These are phyloP conservation scores for Gambelia wislizenii DNA, from an alignment of 2,797 vertebrate species.

Conservation along the genomic window DNA sequence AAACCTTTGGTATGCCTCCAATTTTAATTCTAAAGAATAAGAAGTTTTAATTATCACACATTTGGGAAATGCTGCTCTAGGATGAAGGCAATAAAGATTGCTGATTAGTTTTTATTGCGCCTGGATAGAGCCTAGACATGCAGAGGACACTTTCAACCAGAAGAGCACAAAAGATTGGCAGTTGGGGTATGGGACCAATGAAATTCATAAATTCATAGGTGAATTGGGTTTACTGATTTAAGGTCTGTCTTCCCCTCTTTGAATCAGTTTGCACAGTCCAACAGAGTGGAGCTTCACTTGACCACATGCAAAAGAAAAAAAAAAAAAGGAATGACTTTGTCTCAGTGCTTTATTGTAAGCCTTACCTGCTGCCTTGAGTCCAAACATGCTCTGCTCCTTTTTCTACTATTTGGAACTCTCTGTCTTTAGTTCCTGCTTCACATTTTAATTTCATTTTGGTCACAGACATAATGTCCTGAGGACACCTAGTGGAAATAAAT, in stretches of 20 bases:
- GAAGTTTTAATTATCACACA: neutral
- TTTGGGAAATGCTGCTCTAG: neutral
- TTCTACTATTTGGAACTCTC: neutral
- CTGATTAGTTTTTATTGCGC: neutral
- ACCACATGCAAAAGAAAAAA: neutral
- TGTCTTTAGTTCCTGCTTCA: neutral
- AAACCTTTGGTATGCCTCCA: neutral
- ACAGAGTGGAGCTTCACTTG: conserved; percentile 23
- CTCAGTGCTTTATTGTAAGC: neutral
- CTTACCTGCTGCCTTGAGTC: neutral
- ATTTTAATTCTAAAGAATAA: neutral
- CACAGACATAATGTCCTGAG: neutral
- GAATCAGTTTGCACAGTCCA: conserved; percentile 63
- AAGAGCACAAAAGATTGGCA: fast-evolving
- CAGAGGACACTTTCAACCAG: too few relatives aligned
- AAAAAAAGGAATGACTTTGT: neutral
- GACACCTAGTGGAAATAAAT: conserved; percentile 21
- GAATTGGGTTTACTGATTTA: conserved; percentile 42
- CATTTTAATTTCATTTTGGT: conserved; percentile 9
- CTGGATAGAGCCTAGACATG: conserved; percentile 16
- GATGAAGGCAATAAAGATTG: conserved; percentile 9
- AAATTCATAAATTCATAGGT: conserved; percentile 51
- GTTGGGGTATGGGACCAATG: conserved; percentile 13
- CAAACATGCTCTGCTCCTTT: neutral
- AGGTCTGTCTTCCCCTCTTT: conserved; percentile 21